Evolutionary conservation across 1,140 invertebrate species (phyloP), one percentile per base, ranked within the genome.

Genomic region (Heliconius nattereri): DNA sequence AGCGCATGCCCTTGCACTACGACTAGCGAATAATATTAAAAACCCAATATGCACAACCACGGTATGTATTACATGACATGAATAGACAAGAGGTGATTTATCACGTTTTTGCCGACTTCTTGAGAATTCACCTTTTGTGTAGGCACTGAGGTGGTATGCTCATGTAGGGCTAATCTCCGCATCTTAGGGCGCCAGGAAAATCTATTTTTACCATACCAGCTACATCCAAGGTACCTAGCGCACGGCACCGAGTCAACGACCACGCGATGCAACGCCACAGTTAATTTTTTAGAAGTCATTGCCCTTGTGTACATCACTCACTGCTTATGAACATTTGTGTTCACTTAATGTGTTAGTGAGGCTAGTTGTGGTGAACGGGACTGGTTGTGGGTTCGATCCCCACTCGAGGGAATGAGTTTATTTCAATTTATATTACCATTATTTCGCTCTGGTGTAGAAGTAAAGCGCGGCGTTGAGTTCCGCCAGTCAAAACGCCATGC

Each of bases 211-310:
- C 85, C 84, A 82, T 81, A 84, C 83, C 80, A 35, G 32, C 32
- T 35, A 35, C 32, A 1, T 82, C 84, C 78, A 80, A 84, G 78
- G 85, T 86, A 88, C 84, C 86, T 82, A 86, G 80, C 83, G 85
- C 84, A 87, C 84, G 89, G 86, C 89, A 90, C 89, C 85, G 90
- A 91, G 90, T 87, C 89, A 92, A 91, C 85, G 90, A 91, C 90
- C 92, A 90, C 81, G 60, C 82, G 82, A 86, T 91, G 89, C 87
- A 89, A 71, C 84, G 87, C 86, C 86, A 89, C 86, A 84, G 84
- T 89, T 90, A 84, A 85, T 91, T 90, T 91, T 87, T 89, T 86
- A 87, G 90, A 92, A 90, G 90, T 92, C 92, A 87, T 87, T 91
- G 92, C 87, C 88, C 92, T 86, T 86, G 75, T 85, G 79, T 83